A percentile compares a stretch with the other conserved stretches of the same genome.
Conservation (phyloP, 2,797 vertebrate species). For the Falco columbarius region DNA sequence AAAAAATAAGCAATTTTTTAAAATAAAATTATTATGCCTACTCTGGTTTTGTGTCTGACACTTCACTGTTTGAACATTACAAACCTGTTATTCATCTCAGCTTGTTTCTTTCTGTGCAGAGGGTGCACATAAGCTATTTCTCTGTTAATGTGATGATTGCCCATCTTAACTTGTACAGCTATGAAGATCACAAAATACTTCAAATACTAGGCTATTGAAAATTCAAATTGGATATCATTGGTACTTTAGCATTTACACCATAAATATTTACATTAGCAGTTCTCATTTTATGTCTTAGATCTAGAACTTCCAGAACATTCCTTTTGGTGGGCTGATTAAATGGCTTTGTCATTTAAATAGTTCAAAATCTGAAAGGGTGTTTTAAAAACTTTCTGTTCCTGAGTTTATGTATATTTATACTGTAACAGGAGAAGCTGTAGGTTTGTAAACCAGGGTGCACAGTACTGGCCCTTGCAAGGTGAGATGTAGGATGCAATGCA, state of each 20-base stretch:
- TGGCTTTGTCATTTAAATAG: neutral
- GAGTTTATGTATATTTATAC: neutral
- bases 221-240: neutral
- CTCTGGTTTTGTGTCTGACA: neutral
- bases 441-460: neutral
- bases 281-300: neutral
- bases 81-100: neutral
- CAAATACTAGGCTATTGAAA: neutral
- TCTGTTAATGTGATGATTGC: neutral
- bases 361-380: neutral
- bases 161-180: neutral
- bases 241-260: neutral
- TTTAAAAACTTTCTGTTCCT: neutral
- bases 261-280: neutral
- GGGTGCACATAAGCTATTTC: neutral
- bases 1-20: neutral
- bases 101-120: neutral
- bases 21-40: neutral
- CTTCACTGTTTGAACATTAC: neutral
- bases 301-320: neutral
- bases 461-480: neutral
- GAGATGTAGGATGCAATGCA: neutral
- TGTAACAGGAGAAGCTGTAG: neutral
- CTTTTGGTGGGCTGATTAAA: neutral
- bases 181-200: neutral